These are phyloP conservation scores for Myotis myotis DNA, from an alignment of 2,797 vertebrate species.

Conservation along the genomic window DNA sequence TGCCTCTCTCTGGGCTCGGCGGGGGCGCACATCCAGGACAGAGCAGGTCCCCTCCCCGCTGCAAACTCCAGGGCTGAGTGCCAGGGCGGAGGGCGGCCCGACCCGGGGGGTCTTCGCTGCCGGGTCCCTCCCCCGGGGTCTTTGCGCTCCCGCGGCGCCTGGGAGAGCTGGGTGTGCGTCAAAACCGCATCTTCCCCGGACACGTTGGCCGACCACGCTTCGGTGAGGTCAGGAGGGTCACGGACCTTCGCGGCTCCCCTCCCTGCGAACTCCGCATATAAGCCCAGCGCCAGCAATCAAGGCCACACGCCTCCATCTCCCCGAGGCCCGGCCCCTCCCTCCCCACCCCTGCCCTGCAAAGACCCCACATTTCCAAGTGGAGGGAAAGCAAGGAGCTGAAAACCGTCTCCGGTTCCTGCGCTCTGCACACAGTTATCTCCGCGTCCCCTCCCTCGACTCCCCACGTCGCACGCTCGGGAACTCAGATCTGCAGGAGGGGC, in stretches of 20 bases:
- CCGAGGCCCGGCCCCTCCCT: background rate
- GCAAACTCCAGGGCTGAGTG: background rate
- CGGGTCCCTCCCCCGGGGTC: background rate
- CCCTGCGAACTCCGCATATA: background rate
- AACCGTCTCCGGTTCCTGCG: background rate
- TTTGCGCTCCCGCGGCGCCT: background rate
- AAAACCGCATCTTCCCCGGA: slow-evolving; percentile 16
- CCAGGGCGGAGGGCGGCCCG: background rate
- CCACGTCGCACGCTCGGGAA: background rate
- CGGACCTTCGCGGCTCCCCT: background rate
- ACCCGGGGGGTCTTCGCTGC: background rate
- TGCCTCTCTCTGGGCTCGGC: background rate
- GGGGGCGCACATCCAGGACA: background rate
- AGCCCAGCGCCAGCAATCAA: background rate
- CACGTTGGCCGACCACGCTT: background rate
- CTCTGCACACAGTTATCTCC: background rate
- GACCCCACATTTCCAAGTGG: slow-evolving; percentile 22
- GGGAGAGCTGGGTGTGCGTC: background rate
- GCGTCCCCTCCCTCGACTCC: background rate
- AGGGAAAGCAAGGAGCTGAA: background rate
- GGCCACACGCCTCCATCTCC: background rate
- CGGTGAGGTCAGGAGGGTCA: slow-evolving; percentile 15
- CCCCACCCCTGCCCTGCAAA: background rate
- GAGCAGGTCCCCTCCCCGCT: background rate
- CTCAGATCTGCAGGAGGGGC: background rate